A percentile compares a stretch with the other conserved stretches of the same genome.
phyloP scores from a whole-genome alignment of 2,797 vertebrate genomes.

The Manis javanica region DNA sequence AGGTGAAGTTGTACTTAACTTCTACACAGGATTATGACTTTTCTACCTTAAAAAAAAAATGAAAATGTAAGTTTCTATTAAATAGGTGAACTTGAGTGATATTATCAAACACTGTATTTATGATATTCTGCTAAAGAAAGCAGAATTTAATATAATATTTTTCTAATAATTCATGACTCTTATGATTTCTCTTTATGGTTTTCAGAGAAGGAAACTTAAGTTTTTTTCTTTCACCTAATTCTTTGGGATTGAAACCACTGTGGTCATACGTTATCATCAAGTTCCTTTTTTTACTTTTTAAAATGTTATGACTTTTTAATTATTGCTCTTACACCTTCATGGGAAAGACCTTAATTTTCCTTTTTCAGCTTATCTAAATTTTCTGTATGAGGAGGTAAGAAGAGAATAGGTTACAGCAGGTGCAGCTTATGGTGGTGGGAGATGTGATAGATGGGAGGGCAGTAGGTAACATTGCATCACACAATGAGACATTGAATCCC shows the following conservation, averaged over 20 bases:
- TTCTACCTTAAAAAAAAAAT: not conserved
- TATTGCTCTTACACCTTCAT: not conserved
- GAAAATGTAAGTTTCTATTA: not conserved
- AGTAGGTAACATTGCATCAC: not conserved
- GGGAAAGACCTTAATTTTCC: conserved; percentile 31
- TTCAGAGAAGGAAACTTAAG: conserved; percentile 25
- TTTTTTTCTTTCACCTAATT: conserved; percentile 25
- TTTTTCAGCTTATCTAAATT: not conserved
- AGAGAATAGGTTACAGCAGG: conserved; percentile 37
- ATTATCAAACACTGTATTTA: not conserved
- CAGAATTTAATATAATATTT: conserved; percentile 29
- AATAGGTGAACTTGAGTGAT: not conserved
- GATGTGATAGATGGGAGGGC: not conserved
- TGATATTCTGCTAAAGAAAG: conserved; percentile 17
- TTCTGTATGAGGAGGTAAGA: conserved; percentile 27
- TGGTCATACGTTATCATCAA: conserved; percentile 7
- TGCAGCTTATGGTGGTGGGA: conserved; percentile 1
- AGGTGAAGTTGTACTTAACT: not conserved
- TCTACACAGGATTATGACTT: not conserved
- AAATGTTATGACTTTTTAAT: not conserved
- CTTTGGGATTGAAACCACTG: not conserved
- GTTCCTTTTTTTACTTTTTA: not conserved
- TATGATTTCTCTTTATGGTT: not conserved
- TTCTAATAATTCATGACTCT: conserved; percentile 46
- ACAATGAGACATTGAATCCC: not conserved